These are phyloP conservation scores for Hypolimnas misippus DNA, from an alignment of 2,888 invertebrate genomes.

Conservation along the genomic window DNA sequence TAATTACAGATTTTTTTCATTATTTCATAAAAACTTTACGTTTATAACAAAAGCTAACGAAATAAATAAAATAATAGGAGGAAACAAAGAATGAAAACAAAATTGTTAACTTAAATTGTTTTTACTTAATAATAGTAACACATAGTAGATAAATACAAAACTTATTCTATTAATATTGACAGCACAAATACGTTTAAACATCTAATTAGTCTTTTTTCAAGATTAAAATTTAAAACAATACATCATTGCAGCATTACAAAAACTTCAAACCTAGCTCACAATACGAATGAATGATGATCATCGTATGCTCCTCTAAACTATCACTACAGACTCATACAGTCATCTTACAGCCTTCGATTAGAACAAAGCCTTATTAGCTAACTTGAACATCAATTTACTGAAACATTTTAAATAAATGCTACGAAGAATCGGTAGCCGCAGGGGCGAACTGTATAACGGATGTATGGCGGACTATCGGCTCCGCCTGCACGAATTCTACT, in stretches of 20 bases:
- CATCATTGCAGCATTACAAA: conserved; percentile 37
- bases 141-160: conserved; percentile 56
- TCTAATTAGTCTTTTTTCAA: conserved; percentile 65
- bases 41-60: background rate
- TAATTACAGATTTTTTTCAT: too few relatives aligned
- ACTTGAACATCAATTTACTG: conserved; percentile 38
- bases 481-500: conserved; percentile 73
- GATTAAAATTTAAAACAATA: conserved; percentile 48
- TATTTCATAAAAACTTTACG: too few relatives aligned
- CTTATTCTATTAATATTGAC: conserved; percentile 56
- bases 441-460: conserved; percentile 95
- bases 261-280: conserved; percentile 36
- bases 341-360: conserved; percentile 54
- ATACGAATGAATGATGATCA: conserved; percentile 43
- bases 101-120: conserved; percentile 29
- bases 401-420: conserved; percentile 44
- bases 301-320: conserved; percentile 41
- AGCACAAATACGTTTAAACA: conserved; percentile 61
- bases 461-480: conserved; percentile 73
- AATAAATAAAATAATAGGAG: background rate
- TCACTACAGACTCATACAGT: conserved; percentile 47
- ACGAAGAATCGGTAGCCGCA: conserved; percentile 81
- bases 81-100: conserved; percentile 24
- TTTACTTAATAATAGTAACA: conserved; percentile 49
- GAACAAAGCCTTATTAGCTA: conserved; percentile 52